Base-by-base conservation (phyloP, 2,797 vertebrate genomes). In the Heliangelus exortis region DNA sequence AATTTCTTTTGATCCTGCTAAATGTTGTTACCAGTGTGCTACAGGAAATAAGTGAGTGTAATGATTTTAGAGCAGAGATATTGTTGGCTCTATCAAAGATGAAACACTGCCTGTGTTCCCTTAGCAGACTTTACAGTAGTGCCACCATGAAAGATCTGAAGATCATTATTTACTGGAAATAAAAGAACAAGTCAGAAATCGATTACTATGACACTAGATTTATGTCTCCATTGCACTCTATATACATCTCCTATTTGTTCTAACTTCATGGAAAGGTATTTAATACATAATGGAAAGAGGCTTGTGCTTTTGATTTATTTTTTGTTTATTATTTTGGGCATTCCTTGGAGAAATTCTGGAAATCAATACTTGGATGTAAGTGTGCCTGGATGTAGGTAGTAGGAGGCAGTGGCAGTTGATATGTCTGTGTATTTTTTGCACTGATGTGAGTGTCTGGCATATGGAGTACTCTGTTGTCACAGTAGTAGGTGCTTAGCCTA, bases 81-180 rank as follows among this genome's bases (percentile, higher is more conserved):
- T 68, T 90, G 57, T 69, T 96, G 90, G 91, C 79, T 94, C 9
- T 90, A 84, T 94, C 92, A 72, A 92, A 93, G 84, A 94, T 92
- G 93, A 97, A 97, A 92, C 53, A 51, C 92, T 92, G 92, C 78
- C 87, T 82, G 62, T 80, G 81, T 82, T 96, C 93, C 90, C 92
- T 84, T 91, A 92, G 81, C 95, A 95, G 94, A 95, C 92, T 96
- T 96, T 88, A 76, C 89, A 94, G 76, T 81, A 96, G 95, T 89
- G 86, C 94, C 94, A 96, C 97, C 96, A 97, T 75, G 95, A 98
- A 98, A 97, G 95, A 97, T 97, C 87, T 97, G 93, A 96, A 97
- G 97, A 97, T 96, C 97, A 97, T 98, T 98, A 98, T 98, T 98
- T 98, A 98, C 97, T 97, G 95, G 97, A 98, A 98, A 97, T 97